These are phyloP conservation scores for Gouania willdenowi DNA, from an alignment of 2,797 vertebrate genomes.

Conservation along the genomic window DNA sequence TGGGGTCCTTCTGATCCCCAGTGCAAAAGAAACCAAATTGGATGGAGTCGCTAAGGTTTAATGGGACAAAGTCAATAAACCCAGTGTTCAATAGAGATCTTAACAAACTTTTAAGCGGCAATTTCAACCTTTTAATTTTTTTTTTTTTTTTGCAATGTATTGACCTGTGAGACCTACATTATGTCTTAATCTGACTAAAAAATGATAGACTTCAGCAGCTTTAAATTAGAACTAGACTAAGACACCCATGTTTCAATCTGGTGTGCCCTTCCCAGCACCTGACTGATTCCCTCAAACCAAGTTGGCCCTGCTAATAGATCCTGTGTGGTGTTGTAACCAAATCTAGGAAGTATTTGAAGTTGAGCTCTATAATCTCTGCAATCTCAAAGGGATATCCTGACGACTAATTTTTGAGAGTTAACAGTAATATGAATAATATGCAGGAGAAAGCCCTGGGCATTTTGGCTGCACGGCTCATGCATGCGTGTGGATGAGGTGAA, in stretches of 20 bases:
- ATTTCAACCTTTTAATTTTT: too few relatives aligned
- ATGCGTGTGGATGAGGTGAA: constrained; percentile 23
- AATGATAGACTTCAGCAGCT: too few relatives aligned
- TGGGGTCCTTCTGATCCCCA: too few relatives aligned
- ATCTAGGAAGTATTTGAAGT: constrained; percentile 75
- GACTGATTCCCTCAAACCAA: constrained; percentile 54
- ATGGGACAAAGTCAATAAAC: too few relatives aligned
- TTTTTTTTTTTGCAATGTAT: too few relatives aligned
- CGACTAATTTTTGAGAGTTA: constrained; percentile 75
- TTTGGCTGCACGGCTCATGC: constrained; percentile 37
- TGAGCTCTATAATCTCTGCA: constrained; percentile 68
- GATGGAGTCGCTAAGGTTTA: too few relatives aligned
- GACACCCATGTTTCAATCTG: constrained; percentile 30
- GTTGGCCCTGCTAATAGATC: constrained; percentile 46
- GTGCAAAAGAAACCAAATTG: too few relatives aligned
- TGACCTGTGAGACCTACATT: too few relatives aligned
- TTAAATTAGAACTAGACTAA: too few relatives aligned
- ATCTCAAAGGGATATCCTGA: constrained; percentile 78
- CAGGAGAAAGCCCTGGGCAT: constrained; percentile 39
- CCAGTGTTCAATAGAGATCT: too few relatives aligned
- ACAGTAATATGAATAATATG: constrained; percentile 78
- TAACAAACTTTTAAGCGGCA: too few relatives aligned
- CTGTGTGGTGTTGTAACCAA: constrained; percentile 49
- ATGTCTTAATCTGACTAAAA: too few relatives aligned
- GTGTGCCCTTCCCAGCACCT: constrained; percentile 38